Conservation (phyloP, 2,888 invertebrate genomes). For the Andrena flavipes region DNA sequence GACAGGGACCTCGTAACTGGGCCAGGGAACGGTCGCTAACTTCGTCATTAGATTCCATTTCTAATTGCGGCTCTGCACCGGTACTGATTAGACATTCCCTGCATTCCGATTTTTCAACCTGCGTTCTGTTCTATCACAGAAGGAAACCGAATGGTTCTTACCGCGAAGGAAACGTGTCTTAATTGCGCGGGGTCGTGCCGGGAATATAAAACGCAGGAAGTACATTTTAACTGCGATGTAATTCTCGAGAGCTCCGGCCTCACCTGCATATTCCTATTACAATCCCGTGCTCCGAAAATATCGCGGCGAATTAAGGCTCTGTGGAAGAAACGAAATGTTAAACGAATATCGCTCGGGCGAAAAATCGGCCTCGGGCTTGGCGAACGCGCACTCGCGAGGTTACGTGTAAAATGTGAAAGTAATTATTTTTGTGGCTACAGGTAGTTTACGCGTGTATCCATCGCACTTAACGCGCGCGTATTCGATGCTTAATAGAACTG, state of each 20-base stretch:
- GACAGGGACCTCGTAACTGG: constrained; percentile 31
- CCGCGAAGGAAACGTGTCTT: no score
- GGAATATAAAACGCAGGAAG: no score
- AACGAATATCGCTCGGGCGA: neutral
- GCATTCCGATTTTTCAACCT: neutral
- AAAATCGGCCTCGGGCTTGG: neutral
- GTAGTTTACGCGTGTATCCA: constrained; percentile 44
- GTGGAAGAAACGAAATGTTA: neutral
- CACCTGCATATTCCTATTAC: neutral
- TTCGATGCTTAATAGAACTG: constrained; percentile 68
- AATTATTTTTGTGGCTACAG: constrained; percentile 54
- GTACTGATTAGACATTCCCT: constrained; percentile 24
- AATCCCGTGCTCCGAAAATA: neutral
- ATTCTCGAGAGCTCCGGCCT: no score
- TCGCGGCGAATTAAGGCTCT: neutral
- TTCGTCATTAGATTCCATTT: constrained; percentile 42
- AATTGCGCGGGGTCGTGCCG: no score
- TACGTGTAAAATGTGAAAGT: constrained; percentile 55
- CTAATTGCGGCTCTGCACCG: constrained; percentile 34
- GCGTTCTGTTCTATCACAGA: no score
- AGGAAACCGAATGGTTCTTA: no score
- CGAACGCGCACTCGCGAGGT: constrained; percentile 30
- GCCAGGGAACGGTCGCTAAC: constrained; percentile 15
- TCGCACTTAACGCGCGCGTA: constrained; percentile 30
- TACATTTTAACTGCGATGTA: no score